Evolutionary conservation across 2,113 vertebrate species (phyloP).

Genomic region (Verasper variegatus): DNA sequence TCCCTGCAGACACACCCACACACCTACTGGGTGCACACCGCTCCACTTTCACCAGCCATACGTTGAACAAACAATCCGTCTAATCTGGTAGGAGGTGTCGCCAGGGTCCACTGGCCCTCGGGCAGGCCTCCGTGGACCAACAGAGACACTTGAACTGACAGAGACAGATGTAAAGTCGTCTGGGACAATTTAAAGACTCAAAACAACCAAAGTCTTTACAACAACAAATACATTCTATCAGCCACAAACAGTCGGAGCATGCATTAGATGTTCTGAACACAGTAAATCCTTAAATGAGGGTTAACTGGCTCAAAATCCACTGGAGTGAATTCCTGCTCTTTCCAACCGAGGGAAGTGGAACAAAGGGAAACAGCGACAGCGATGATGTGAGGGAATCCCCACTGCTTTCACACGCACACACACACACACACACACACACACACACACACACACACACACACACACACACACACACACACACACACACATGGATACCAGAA

Average conservation of each 20-base stretch:
- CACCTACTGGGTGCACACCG: constrained; percentile 56
- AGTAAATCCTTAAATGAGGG: background rate
- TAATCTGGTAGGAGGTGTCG: constrained; percentile 8
- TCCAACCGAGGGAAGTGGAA: constrained; percentile 8
- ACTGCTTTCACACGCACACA: constrained; percentile 24
- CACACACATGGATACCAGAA: no score
- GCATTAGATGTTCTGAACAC: background rate
- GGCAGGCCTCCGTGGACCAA: background rate
- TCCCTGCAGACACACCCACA: constrained; percentile 70
- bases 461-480: no score
- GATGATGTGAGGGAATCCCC: constrained; percentile 49
- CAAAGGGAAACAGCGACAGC: constrained; percentile 5
- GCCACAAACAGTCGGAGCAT: background rate
- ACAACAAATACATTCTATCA: background rate
- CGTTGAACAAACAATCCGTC: constrained; percentile 13
- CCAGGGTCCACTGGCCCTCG: no score
- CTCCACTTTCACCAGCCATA: constrained; percentile 21
- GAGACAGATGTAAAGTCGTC: background rate
- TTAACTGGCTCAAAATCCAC: background rate
- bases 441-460: constrained; percentile 26
- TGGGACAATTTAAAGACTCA: background rate
- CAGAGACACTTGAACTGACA: background rate
- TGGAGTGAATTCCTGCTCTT: constrained; percentile 7
- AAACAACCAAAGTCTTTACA: constrained; percentile 2
- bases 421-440: constrained; percentile 18